These are phyloP conservation scores for Myotis planiceps DNA, from an alignment of 2,797 vertebrate genomes.

Conservation along the genomic window DNA sequence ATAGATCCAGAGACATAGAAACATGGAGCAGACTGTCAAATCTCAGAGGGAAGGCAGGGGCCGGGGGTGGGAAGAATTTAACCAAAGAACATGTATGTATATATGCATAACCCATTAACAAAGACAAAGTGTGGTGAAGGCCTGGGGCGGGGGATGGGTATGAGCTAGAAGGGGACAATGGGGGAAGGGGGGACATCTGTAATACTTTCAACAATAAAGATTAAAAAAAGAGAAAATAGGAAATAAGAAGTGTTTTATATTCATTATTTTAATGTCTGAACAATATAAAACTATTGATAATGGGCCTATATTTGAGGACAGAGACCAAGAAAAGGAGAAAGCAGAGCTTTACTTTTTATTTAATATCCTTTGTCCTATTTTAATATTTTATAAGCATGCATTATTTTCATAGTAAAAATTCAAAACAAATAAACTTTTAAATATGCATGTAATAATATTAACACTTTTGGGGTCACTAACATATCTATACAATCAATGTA, in stretches of 20 bases:
- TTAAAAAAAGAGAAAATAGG: not conserved
- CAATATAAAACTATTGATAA: not conserved
- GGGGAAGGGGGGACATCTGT: too few species aligned
- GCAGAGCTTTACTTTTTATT: constrained; percentile 18
- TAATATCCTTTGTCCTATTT: constrained; percentile 4
- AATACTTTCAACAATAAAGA: not conserved
- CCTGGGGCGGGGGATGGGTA: too few species aligned
- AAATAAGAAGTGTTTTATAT: constrained; percentile 10
- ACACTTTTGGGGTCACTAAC: not conserved
- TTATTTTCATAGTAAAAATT: constrained; percentile 17
- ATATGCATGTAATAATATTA: constrained; percentile 7
- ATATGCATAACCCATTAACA: too few species aligned
- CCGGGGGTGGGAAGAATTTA: too few species aligned
- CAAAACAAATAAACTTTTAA: constrained; percentile 21
- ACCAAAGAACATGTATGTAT: too few species aligned
- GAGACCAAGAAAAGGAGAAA: not conserved
- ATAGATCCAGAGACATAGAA: too few species aligned
- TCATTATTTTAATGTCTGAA: constrained; percentile 36
- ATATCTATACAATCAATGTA: not conserved
- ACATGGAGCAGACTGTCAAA: too few species aligned
- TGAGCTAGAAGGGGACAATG: too few species aligned
- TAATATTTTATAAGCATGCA: not conserved
- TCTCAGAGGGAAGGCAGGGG: too few species aligned
- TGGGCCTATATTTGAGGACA: constrained; percentile 16
- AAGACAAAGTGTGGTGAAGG: too few species aligned